A percentile compares a stretch with the other conserved stretches of the same genome.
Conservation (phyloP, 1,140 invertebrate species). For the Drosophila subobscura region DNA sequence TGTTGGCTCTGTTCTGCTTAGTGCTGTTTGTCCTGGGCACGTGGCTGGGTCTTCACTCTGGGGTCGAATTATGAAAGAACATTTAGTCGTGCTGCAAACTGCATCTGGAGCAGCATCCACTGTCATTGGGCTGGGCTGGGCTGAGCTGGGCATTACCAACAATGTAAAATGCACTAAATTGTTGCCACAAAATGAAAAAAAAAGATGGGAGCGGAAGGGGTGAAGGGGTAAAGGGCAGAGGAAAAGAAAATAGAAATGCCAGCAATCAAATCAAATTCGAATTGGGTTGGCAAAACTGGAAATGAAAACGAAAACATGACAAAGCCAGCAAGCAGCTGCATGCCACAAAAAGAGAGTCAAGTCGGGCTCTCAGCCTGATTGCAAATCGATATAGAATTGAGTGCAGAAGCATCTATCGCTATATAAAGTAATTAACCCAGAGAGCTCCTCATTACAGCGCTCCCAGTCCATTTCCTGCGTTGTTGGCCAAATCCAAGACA, state of each 20-base stretch:
- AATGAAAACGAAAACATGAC: constrained; percentile 61
- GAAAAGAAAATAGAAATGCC: constrained; percentile 21
- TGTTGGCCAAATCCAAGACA: constrained; percentile 30
- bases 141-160: constrained; percentile 60
- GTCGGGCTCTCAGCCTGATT: constrained; percentile 60
- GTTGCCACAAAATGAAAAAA: constrained; percentile 40
- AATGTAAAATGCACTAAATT: constrained; percentile 73
- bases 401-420: constrained; percentile 23
- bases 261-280: constrained; percentile 74
- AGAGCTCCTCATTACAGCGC: constrained; percentile 25
- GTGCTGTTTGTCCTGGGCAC: too few relatives aligned
- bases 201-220: constrained; percentile 19
- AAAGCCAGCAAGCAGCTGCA: constrained; percentile 27
- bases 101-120: constrained; percentile 2
- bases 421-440: constrained; percentile 59
- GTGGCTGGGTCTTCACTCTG: constrained; percentile 9
- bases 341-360: constrained; percentile 33
- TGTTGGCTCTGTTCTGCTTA: constrained; percentile 47
- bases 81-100: constrained; percentile 20
- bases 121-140: constrained; percentile 1
- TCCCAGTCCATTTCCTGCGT: not conserved
- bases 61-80: constrained; percentile 54
- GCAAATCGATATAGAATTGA: constrained; percentile 60
- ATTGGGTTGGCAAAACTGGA: constrained; percentile 59
- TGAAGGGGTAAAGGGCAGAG: not conserved